phyloP scores from a whole-genome alignment of 2,797 vertebrate genomes.

The Sparus aurata region DNA sequence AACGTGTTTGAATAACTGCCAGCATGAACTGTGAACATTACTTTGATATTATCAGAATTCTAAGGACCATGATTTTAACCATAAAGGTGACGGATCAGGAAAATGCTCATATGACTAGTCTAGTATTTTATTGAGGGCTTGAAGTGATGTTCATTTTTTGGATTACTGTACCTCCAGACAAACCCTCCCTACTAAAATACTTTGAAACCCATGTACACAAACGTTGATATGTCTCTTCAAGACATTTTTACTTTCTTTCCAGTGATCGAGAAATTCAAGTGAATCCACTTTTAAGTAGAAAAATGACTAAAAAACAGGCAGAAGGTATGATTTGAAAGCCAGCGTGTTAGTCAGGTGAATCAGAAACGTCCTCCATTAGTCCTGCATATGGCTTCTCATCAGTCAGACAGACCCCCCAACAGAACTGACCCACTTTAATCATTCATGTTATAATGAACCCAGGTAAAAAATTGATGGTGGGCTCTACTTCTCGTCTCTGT shows the following conservation, averaged over 20 bases:
- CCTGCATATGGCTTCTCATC: constrained; percentile 15
- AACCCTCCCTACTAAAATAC: background rate
- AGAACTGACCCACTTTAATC: constrained; percentile 64
- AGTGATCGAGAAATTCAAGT: constrained; percentile 4
- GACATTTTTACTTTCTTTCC: background rate
- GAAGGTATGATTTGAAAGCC: constrained; percentile 12
- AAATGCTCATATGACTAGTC: background rate
- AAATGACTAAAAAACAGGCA: constrained; percentile 13
- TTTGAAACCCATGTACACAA: background rate
- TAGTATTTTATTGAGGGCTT: background rate
- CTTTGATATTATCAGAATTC: no score
- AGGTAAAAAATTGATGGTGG: constrained; percentile 73
- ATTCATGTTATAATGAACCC: constrained; percentile 71
- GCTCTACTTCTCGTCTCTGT: constrained; percentile 27
- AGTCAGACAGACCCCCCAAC: constrained; percentile 35
- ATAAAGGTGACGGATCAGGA: background rate
- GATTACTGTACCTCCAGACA: background rate
- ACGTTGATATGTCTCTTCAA: background rate
- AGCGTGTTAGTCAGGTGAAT: constrained; percentile 19
- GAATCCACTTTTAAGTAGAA: background rate
- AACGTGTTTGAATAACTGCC: no score
- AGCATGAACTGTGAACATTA: no score
- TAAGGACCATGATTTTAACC: no score
- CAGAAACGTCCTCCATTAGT: constrained; percentile 37
- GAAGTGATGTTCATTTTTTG: background rate